These are phyloP conservation scores for Hofmannophila pseudospretella DNA, from an alignment of 2,888 invertebrate genomes.

Conservation along the genomic window DNA sequence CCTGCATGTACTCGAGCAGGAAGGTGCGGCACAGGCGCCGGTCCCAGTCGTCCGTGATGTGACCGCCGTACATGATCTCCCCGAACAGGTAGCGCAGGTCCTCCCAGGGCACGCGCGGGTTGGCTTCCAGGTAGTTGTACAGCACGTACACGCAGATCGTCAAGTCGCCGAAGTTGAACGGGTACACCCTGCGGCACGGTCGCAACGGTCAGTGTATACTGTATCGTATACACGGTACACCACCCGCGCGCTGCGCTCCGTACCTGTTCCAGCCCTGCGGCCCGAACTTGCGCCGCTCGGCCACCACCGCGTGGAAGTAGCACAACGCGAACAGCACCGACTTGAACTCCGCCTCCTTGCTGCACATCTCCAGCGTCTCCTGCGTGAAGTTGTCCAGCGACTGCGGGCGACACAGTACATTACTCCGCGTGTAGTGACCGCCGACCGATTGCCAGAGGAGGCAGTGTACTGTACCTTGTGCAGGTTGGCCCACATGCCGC, in stretches of 20 bases:
- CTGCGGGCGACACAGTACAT: no score
- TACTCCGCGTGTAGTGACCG: no score
- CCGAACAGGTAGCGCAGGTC: slow-evolving; percentile 96
- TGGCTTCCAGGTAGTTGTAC: slow-evolving; percentile 93
- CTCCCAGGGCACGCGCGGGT: slow-evolving; percentile 94
- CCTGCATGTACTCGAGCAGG: slow-evolving; percentile 91
- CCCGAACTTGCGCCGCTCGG: slow-evolving; percentile 95
- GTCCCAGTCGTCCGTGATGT: slow-evolving; percentile 98
- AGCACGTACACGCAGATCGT: slow-evolving; percentile 95
- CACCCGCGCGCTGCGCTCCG: no score
- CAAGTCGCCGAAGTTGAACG: slow-evolving; percentile 90
- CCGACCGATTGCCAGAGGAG: no score
- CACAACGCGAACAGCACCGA: slow-evolving; percentile 92
- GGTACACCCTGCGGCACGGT: slow-evolving; percentile 85
- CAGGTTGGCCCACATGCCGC: slow-evolving; percentile 95
- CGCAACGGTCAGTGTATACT: no score
- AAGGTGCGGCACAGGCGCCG: slow-evolving; percentile 90
- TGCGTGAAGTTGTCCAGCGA: slow-evolving; percentile 94
- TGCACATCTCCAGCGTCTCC: slow-evolving; percentile 94
- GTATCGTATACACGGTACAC: not conserved
- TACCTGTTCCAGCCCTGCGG: slow-evolving; percentile 94
- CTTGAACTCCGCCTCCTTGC: slow-evolving; percentile 95
- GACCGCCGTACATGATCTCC: slow-evolving; percentile 98
- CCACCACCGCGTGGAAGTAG: slow-evolving; percentile 97
- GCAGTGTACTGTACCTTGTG: slow-evolving; percentile 84